phyloP scores from a whole-genome alignment of 2,113 vertebrate genomes.

The Phyllopteryx taeniolatus region DNA sequence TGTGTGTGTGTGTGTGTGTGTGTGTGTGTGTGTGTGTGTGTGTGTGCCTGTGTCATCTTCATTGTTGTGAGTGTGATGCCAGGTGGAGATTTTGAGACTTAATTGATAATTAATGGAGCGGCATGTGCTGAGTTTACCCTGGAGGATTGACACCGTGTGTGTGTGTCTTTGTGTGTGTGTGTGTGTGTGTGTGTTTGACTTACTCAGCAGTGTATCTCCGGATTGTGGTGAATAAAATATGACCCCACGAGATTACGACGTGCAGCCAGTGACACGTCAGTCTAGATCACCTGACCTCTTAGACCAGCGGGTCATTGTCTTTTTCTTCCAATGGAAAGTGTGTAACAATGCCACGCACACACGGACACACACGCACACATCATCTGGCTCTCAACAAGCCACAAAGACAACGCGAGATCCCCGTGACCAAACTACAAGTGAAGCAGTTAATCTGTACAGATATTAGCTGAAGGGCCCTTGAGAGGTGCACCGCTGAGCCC shows the following conservation, averaged over 20 bases:
- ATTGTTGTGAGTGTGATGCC: slow-evolving; percentile 49
- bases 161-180: slow-evolving; percentile 25
- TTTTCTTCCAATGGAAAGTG: slow-evolving; percentile 19
- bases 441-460: slow-evolving; percentile 77
- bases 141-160: slow-evolving; percentile 54
- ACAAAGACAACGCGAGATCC: slow-evolving; percentile 67
- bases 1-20: slow-evolving; percentile 2
- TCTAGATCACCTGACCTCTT: slow-evolving; percentile 45
- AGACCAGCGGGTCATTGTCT: slow-evolving; percentile 6
- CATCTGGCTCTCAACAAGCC: slow-evolving; percentile 46
- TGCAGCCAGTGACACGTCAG: slow-evolving; percentile 48
- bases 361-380: slow-evolving; percentile 23
- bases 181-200: slow-evolving; percentile 45
- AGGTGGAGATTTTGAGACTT: slow-evolving; percentile 77
- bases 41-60: slow-evolving; percentile 18
- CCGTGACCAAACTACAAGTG: slow-evolving; percentile 75
- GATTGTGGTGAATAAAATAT: slow-evolving; percentile 68
- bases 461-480: slow-evolving; percentile 74
- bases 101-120: slow-evolving; percentile 82
- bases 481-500: slow-evolving; percentile 60
- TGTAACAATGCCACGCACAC: slow-evolving; percentile 14
- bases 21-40: slow-evolving; percentile 7
- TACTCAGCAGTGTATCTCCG: slow-evolving; percentile 59
- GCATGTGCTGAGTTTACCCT: slow-evolving; percentile 73
- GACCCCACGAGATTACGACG: slow-evolving; percentile 62